Evolutionary conservation across 2,888 invertebrate genomes (phyloP).

Genomic region (Poecilus cupreus): DNA sequence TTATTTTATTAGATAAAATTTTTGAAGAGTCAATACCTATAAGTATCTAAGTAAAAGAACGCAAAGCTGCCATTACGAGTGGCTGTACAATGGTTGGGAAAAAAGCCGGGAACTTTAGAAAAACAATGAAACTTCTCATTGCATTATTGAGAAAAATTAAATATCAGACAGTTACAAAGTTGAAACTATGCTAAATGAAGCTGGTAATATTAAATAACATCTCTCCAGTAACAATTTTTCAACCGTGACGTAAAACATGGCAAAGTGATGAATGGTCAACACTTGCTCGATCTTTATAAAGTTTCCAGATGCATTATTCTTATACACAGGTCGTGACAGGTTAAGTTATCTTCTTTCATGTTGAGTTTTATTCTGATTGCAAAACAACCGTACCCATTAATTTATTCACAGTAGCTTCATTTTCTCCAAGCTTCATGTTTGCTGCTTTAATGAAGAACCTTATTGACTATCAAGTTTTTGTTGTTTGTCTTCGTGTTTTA

Average conservation of each 20-base stretch:
- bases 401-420: slow-evolving; percentile 37
- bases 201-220: slow-evolving; percentile 38
- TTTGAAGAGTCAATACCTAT: too few species aligned
- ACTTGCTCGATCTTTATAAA: slow-evolving; percentile 38
- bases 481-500: neutral
- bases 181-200: slow-evolving; percentile 15
- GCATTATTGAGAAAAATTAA: slow-evolving; percentile 28
- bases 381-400: slow-evolving; percentile 17
- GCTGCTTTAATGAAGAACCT: slow-evolving; percentile 24
- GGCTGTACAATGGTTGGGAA: too few species aligned
- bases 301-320: slow-evolving; percentile 37
- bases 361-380: slow-evolving; percentile 30
- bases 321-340: slow-evolving; percentile 20
- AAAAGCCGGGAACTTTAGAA: too few species aligned
- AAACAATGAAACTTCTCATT: neutral
- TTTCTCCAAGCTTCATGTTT: slow-evolving; percentile 21
- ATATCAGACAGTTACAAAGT: slow-evolving; percentile 17
- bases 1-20: too few species aligned
- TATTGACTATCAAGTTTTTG: slow-evolving; percentile 24
- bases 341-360: slow-evolving; percentile 32
- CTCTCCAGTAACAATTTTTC: slow-evolving; percentile 29
- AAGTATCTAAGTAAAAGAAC: too few species aligned
- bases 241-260: slow-evolving; percentile 5
- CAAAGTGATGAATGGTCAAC: slow-evolving; percentile 42
- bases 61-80: too few species aligned